Base-by-base conservation (phyloP, 2,888 invertebrate genomes). In the Tenthredo mesomela region DNA sequence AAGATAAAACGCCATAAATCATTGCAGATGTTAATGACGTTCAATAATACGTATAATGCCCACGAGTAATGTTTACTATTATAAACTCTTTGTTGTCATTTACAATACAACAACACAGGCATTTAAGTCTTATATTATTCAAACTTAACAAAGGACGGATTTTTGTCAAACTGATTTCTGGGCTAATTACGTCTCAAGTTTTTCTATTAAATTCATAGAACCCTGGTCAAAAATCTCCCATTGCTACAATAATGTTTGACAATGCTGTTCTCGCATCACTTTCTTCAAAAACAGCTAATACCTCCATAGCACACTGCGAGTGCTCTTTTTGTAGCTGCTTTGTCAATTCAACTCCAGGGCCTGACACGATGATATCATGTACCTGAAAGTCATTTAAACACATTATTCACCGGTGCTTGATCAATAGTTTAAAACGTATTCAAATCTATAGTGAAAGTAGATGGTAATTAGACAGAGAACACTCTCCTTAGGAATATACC, bases 191-290 rank as follows among this genome's bases (percentile, higher is more conserved):
- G 25, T 82, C 65, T 65, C n/a, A 75, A 61, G 65, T 43, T 47
- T 43, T 29, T 43, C 54, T 54, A n/a, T 61, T 47, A 18, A 21
- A 21, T 40, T 47, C 37, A 33, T 29, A 67, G 73, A 71, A 54
- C 33, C 21, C 29, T n/a, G 12, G 87, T 94, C 88, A 94, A 90
- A 94, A 93, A 94, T 96, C 96, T 90, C 97, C 96, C 96, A 97
- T 97, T 12, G 97, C 97, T 6, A 96, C 95, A 78, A 97, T 97
- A 88, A 98, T 98, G 93, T 98, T 98, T 83, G 96, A 95, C 83
- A 98, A 94, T 0, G 98, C 98, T 37, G 96, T 97, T 86, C 97
- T 95, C 0, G 98, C 98, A 93, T 98, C 98, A 84, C 96, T 97
- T 88, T 96, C 94, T 82, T 97, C 96, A 91, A 98, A 96, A 87